Conservation (phyloP, 2,888 invertebrate species). For the Heliconius charithonia region DNA sequence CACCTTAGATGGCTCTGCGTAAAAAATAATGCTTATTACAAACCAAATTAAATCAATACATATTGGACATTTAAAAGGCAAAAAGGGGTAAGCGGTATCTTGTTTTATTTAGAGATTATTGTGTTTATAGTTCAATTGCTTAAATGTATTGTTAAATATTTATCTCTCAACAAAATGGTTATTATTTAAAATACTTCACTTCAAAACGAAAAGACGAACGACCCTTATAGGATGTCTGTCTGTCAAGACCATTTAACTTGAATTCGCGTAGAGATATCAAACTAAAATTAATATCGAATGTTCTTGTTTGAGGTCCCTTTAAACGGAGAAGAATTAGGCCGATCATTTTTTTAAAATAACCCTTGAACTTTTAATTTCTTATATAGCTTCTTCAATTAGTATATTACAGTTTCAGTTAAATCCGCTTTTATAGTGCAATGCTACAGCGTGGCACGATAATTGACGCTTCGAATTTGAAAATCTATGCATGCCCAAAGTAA, state of each 20-base stretch:
- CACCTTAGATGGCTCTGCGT: slow-evolving; percentile 6
- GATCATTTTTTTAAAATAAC: no score
- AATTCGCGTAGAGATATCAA: no score
- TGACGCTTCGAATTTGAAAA: background rate
- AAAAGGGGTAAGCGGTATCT: background rate
- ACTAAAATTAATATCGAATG: no score
- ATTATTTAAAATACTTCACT: no score
- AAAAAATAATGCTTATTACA: slow-evolving; percentile 22
- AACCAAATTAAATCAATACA: slow-evolving; percentile 40
- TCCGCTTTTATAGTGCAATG: background rate
- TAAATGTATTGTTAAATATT: no score
- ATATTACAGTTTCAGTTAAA: background rate
- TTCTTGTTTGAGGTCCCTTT: no score
- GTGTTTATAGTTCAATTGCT: no score
- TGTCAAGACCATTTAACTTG: no score
- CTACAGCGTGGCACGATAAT: background rate
- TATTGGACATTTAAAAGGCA: background rate
- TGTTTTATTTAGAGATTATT: background rate
- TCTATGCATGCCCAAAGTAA: background rate
- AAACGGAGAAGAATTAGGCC: no score
- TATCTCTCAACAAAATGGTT: no score
- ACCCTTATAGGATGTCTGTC: no score
- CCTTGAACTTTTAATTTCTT: background rate
- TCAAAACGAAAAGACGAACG: no score
- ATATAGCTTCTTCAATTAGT: background rate